Base-by-base conservation (phyloP, 2,888 invertebrate species). In the Drosophila rellima region DNA sequence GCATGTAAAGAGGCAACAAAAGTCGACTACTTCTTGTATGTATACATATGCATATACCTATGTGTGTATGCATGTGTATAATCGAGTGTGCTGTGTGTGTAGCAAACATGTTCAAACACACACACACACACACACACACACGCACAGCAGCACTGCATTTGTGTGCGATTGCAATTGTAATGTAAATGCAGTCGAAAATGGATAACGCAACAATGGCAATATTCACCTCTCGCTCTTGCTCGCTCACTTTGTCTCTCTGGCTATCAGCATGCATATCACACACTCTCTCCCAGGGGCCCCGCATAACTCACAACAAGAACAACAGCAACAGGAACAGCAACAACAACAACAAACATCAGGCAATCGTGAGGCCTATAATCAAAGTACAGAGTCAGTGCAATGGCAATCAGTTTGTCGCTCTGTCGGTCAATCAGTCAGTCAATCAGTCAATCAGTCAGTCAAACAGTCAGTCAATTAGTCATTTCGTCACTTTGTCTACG, bases 1-100 rank as follows among this genome's bases (percentile, higher is more conserved):
- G 71, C 80, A 82, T 82, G 52, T 80, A 82, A 82, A 74, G 67
- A 84, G 70, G 68, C 81, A 70, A 70, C 64, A 72, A 68, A 77
- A 78, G 62, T 62, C 55, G 63, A 57, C 63, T 51, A 55, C 54
- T 66, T 48, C 23, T 44, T 44, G 40, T 11, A 45, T 23, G 13
- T 60, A 29, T 10, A 7, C 37, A 42, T 11, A 10, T n/a, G 2
- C 29, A 29, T 3, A 3, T 26, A 15, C 7, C 7, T 31, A 4
- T 26, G 40, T 39, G 37, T 26, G 11, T 44, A 45, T 44, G 18
- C 39, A 29, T 47, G 45, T 55, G 48, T 26, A 33, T n/a, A n/a
- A n/a, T n/a, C 15, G 42, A 35, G 40, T 42, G n/a, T 54, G 60
- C 18, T 42, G 39, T 54, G 54, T 63, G 37, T 31, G 56, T 54